Base-by-base conservation (phyloP, 2,888 invertebrate genomes). In the Lycophotia porphyrea region DNA sequence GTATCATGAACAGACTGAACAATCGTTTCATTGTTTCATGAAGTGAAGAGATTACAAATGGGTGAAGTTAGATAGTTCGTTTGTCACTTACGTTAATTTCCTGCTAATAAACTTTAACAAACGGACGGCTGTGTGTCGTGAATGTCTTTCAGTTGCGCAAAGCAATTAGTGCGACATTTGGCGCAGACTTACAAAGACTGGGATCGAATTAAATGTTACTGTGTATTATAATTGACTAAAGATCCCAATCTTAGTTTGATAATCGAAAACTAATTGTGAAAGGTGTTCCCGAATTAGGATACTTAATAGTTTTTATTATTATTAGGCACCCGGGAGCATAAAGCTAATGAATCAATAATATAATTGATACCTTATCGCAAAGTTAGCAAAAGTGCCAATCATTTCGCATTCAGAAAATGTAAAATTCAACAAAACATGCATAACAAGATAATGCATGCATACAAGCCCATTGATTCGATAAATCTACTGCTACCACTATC, bases 401-500 rank as follows among this genome's bases (percentile, higher is more conserved):
- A 77, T 71, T 74, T 68, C 27, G 27, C 55, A 52, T 65, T 71
- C 69, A 80, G 21, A 80, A 71, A 70, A 71, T 44, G 58, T 75
- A 69, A 73, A 49, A 74, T 71, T 77, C 66, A 77, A 73, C 65
- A 67, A 68, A 85, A 80, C 76, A 78, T 74, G 78, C 64, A 84
- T 87, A 85, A 85, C 87, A 89, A 91, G 88, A 90, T 91, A 91
- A 91, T 91, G 91, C 90, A 84, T 84, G 86, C 86, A 91, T 91
- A 91, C 90, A 84, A 84, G 86, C 86, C 90, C 91, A 92, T 92
- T 90, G 89, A 90, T 91, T 90, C 93, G 92, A 95, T 95, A 95
- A 94, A 94, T 94, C 94, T 93, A 93, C 93, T 93, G 89, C 90
- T 91, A 93, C 91, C 92, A 92, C 92, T 94, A 95, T 94, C 93